These are phyloP conservation scores for Pollicipes pollicipes DNA, from an alignment of 1,140 invertebrate species.

Conservation along the genomic window DNA sequence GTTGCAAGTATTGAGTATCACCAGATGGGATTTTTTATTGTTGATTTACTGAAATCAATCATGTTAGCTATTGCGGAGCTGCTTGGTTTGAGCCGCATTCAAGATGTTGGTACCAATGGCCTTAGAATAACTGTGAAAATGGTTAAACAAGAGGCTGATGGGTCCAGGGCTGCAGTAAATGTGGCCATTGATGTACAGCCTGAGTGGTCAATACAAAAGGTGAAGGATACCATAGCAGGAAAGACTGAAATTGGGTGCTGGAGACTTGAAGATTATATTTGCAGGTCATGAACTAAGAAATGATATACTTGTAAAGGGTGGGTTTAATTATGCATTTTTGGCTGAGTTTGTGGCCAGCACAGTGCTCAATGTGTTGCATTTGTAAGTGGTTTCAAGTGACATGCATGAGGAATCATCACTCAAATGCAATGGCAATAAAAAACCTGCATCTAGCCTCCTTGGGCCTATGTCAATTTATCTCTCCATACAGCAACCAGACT, in stretches of 20 bases:
- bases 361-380: too few species aligned
- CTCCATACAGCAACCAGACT: too few species aligned
- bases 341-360: too few species aligned
- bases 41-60: not conserved
- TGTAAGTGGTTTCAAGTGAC: too few species aligned
- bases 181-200: not conserved
- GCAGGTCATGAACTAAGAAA: conserved; percentile 64
- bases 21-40: not conserved
- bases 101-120: not conserved
- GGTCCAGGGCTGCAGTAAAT: not conserved
- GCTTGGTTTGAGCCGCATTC: not conserved
- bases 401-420: too few species aligned
- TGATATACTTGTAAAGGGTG: conserved; percentile 39
- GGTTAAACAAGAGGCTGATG: not conserved
- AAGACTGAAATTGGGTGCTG: conserved; percentile 21
- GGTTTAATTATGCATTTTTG: too few species aligned
- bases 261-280: conserved; percentile 65
- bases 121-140: not conserved
- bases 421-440: too few species aligned
- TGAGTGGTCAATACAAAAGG: not conserved
- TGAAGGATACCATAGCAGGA: not conserved
- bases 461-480: too few species aligned
- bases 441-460: too few species aligned
- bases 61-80: not conserved
- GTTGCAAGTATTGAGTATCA: too few species aligned